phyloP scores from a whole-genome alignment of 2,888 invertebrate genomes.

The Biston betularia region DNA sequence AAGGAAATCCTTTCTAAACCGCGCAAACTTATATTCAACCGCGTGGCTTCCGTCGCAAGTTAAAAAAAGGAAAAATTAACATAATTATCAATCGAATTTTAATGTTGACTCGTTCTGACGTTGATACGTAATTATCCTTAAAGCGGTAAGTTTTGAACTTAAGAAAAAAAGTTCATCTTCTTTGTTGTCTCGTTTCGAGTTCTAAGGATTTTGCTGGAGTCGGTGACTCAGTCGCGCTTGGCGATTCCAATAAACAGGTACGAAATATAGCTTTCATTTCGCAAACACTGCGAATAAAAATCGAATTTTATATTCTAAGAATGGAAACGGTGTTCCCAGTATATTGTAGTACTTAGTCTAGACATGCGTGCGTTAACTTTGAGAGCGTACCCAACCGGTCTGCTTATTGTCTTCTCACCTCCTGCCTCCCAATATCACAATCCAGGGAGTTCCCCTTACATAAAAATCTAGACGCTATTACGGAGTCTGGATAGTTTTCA shows the following conservation, averaged over 20 bases:
- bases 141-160: background rate
- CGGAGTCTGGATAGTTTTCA: conserved; percentile 53
- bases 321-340: conserved; percentile 33
- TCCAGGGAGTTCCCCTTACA: conserved; percentile 32
- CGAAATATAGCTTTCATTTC: conserved; percentile 30
- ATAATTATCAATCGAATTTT: conserved; percentile 30
- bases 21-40: conserved; percentile 24
- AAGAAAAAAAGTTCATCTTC: conserved; percentile 27
- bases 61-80: conserved; percentile 15
- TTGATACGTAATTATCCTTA: too few relatives aligned
- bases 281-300: conserved; percentile 9
- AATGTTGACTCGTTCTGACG: background rate
- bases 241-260: conserved; percentile 25
- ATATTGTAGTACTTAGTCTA: conserved; percentile 58
- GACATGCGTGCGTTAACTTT: conserved; percentile 62
- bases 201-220: conserved; percentile 30
- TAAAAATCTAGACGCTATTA: conserved; percentile 23
- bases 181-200: conserved; percentile 44
- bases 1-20: conserved; percentile 27
- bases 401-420: conserved; percentile 20
- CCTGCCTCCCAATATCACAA: conserved; percentile 45
- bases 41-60: conserved; percentile 9
- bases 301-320: conserved; percentile 5
- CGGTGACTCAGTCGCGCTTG: conserved; percentile 40
- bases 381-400: conserved; percentile 26